Conservation (phyloP, 2,113 vertebrate genomes). For the Mastomys coucha region DNA sequence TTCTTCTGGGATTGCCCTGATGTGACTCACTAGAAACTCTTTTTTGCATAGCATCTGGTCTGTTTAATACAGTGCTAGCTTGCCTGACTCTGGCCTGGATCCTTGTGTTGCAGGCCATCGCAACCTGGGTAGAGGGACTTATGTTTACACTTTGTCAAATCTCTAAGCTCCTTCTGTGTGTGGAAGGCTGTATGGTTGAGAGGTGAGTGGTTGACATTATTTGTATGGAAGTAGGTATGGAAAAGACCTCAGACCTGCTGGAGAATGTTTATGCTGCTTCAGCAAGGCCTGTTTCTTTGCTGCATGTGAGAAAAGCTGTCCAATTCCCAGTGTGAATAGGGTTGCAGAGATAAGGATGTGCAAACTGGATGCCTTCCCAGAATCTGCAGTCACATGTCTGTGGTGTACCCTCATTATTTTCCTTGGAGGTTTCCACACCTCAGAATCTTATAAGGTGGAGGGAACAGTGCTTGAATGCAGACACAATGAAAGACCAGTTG, state of each 20-base stretch:
- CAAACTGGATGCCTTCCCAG: slow-evolving; percentile 6
- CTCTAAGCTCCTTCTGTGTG: not conserved
- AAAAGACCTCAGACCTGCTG: not conserved
- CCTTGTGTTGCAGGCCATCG: not conserved
- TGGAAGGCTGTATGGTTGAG: not conserved
- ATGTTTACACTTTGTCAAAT: not conserved
- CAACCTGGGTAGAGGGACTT: not conserved
- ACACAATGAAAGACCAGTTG: not conserved
- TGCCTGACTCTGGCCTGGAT: not conserved
- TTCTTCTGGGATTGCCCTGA: not conserved
- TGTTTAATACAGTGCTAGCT: not conserved
- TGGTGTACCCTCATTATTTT: not conserved
- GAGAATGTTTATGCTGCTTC: not conserved
- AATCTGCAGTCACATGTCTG: not conserved
- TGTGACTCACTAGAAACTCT: not conserved
- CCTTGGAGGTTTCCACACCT: not conserved
- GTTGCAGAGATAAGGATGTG: not conserved
- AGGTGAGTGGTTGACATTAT: not conserved
- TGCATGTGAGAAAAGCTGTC: not conserved
- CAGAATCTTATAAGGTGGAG: not conserved
- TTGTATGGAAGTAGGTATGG: not conserved
- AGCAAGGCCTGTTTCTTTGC: slow-evolving; percentile 5
- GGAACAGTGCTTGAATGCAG: not conserved
- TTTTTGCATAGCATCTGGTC: not conserved
- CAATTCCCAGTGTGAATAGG: not conserved